Evolutionary conservation across 2,113 vertebrate species (phyloP).

Genomic region (Oostethus manadensis): DNA sequence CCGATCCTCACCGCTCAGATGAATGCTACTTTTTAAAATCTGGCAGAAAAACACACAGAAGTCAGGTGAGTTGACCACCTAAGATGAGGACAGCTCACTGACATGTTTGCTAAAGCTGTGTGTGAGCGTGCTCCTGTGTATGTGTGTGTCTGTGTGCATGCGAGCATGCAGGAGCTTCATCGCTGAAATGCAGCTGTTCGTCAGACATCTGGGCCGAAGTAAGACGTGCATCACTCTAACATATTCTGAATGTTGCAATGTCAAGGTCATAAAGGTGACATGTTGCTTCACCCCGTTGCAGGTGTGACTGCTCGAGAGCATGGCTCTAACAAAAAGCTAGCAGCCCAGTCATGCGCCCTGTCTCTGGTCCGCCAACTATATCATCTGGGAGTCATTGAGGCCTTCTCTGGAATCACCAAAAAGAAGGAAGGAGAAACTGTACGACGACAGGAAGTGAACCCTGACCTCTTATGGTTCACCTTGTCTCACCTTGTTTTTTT

Average conservation of each 20-base stretch:
- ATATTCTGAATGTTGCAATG: no score
- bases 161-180: conserved; percentile 2
- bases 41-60: conserved; percentile 94
- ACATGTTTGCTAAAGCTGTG: not conserved
- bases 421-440: conserved; percentile 91
- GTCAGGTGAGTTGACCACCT: conserved; percentile 69
- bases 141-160: not conserved
- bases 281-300: conserved; percentile 34
- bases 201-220: conserved; percentile 90
- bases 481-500: not conserved
- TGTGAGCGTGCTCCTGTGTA: not conserved
- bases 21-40: conserved; percentile 70
- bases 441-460: conserved; percentile 27
- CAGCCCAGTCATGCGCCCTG: conserved; percentile 91
- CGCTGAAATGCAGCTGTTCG: conserved; percentile 34
- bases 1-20: conserved; percentile 33
- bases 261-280: not conserved
- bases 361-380: conserved; percentile 93
- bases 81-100: not conserved
- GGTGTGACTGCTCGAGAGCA: conserved; percentile 89
- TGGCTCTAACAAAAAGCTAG: conserved; percentile 96
- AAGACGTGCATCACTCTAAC: conserved; percentile 59
- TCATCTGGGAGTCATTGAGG: conserved; percentile 87
- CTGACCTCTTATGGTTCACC: not conserved
- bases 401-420: conserved; percentile 86